Evolutionary conservation across 2,113 vertebrate species (phyloP).

Genomic region (Grantiella picta): DNA sequence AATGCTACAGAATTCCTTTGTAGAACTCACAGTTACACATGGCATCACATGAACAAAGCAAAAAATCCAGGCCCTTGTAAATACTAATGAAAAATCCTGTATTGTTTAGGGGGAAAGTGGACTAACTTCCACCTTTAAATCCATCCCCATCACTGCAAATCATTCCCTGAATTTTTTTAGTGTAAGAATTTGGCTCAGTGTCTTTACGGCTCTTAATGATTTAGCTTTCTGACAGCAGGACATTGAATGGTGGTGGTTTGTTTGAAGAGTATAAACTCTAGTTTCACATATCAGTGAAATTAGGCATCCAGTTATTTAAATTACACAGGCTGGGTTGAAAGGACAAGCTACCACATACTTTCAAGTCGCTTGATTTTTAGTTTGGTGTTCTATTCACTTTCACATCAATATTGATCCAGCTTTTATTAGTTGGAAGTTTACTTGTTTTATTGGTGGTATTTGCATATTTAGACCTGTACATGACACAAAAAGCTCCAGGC

Average conservation of each 20-base stretch:
- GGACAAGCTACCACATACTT: not conserved
- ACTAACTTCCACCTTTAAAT: not conserved
- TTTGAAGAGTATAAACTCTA: not conserved
- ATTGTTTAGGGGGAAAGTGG: not conserved
- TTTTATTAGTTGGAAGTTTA: not conserved
- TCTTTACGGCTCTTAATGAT: not conserved
- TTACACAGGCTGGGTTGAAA: not conserved
- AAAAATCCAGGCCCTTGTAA: not conserved
- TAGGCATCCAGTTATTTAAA: not conserved
- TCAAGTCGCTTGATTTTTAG: not conserved
- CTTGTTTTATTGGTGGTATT: not conserved
- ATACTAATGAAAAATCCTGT: not conserved
- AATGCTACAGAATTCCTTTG: not conserved
- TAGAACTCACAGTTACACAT: not conserved
- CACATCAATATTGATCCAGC: not conserved
- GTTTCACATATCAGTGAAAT: not conserved
- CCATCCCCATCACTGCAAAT: not conserved
- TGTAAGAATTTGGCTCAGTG: not conserved
- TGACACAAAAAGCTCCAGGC: not conserved
- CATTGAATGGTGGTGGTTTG: not conserved
- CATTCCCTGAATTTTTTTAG: not conserved
- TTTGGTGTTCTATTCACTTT: not conserved
- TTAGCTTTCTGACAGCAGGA: not conserved
- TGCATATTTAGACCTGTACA: not conserved
- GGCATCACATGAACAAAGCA: not conserved